Percentiles rank a stretch among this genome's conserved stretches.
phyloP scores from a whole-genome alignment of 2,888 invertebrate genomes.

The Drosophila peninsularis region DNA sequence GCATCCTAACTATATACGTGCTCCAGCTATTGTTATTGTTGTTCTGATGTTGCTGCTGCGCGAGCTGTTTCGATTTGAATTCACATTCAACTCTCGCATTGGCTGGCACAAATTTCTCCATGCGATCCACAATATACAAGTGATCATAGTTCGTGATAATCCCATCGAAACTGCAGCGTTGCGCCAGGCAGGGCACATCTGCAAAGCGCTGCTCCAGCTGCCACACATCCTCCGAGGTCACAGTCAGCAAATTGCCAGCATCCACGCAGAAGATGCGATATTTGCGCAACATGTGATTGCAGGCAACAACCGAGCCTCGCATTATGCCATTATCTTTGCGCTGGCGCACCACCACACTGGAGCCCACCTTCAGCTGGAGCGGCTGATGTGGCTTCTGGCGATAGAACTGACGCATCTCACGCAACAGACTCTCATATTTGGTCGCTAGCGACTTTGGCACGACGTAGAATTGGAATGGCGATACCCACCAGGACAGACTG shows the following conservation, averaged over 20 bases:
- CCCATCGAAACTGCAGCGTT: constrained; percentile 88
- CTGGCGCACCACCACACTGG: constrained; percentile 89
- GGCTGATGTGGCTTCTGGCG: constrained; percentile 84
- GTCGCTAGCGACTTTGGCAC: constrained; percentile 86
- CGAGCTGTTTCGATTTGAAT: constrained; percentile 70
- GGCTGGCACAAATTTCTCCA: constrained; percentile 82
- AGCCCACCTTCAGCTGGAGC: constrained; percentile 86
- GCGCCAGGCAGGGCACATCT: constrained; percentile 89
- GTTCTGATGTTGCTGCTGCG: constrained; percentile 32
- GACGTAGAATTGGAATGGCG: constrained; percentile 90
- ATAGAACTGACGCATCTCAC: constrained; percentile 89
- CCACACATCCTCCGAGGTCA: constrained; percentile 88
- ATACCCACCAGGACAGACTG: constrained; percentile 90
- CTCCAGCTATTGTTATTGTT: constrained; percentile 27
- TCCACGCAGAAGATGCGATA: constrained; percentile 90
- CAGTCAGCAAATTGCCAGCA: constrained; percentile 89
- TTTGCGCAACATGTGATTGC: constrained; percentile 86
- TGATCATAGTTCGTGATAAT: constrained; percentile 86
- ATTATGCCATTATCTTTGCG: constrained; percentile 90
- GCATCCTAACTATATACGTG: constrained; percentile 80
- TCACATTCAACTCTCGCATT: constrained; percentile 81
- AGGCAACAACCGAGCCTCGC: constrained; percentile 88
- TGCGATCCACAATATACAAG: constrained; percentile 82
- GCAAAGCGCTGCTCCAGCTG: constrained; percentile 88
- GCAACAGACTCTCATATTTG: constrained; percentile 89